A percentile compares a stretch with the other conserved stretches of the same genome.
These are phyloP conservation scores for Drosophila suzukii DNA, from an alignment of 1,140 invertebrate genomes.

Conservation along the genomic window DNA sequence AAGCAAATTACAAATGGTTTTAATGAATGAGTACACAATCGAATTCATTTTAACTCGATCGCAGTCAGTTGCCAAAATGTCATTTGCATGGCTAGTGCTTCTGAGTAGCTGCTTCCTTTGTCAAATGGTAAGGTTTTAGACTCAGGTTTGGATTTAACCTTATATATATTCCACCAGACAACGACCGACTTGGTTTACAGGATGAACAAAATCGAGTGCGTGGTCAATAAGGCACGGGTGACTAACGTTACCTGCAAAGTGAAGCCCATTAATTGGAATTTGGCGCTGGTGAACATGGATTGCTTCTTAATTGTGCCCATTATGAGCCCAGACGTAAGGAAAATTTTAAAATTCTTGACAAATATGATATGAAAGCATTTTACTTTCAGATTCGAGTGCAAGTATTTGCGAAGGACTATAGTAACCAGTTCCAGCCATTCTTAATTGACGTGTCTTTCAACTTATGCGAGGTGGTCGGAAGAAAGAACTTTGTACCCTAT, in stretches of 20 bases:
- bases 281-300: constrained; percentile 22
- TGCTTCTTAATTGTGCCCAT: constrained; percentile 8
- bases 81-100: background rate
- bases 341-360: no score
- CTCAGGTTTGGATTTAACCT: background rate
- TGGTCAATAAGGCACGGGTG: background rate
- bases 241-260: constrained; percentile 12
- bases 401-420: constrained; percentile 37
- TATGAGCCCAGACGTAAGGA: constrained; percentile 17
- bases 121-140: background rate
- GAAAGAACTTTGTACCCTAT: constrained; percentile 23
- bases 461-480: constrained; percentile 19
- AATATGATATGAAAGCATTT: no score
- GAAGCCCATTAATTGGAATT: constrained; percentile 44
- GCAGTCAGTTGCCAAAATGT: constrained; percentile 6
- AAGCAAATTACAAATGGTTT: background rate
- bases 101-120: background rate
- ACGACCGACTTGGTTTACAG: constrained; percentile 23
- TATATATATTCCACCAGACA: background rate
- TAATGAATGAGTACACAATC: background rate
- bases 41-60: background rate
- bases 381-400: constrained; percentile 5
- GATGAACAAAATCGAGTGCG: constrained; percentile 33
- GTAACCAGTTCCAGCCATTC: constrained; percentile 45
- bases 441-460: constrained; percentile 25